A percentile compares a stretch with the other conserved stretches of the same genome.
Conservation (phyloP, 2,797 vertebrate genomes). For the Pseudochaenichthys georgianus region DNA sequence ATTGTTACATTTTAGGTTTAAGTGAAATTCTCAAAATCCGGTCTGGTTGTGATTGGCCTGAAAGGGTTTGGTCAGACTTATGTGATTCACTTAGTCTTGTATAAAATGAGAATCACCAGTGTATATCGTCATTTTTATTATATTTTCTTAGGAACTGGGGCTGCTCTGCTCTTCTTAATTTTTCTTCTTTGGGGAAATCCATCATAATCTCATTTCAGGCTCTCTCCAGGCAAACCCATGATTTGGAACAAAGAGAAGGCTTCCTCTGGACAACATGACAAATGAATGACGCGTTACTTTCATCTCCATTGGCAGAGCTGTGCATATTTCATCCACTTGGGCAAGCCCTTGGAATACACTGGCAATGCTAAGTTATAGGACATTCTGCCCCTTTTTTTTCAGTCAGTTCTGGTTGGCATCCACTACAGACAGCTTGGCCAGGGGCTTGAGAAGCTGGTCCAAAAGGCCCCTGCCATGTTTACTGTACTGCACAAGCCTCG, state of each 20-base stretch:
- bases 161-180: conserved; percentile 28
- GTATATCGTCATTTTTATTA: conserved; percentile 60
- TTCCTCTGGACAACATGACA: conserved; percentile 77
- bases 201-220: conserved; percentile 51
- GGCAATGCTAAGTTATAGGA: conserved; percentile 67
- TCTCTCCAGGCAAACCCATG: conserved; percentile 49
- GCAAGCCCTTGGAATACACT: conserved; percentile 56
- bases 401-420: conserved; percentile 79
- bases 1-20: conserved; percentile 12
- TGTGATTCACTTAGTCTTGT: conserved; percentile 47
- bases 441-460: conserved; percentile 72
- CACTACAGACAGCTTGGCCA: conserved; percentile 78
- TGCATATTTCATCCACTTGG: conserved; percentile 65
- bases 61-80: conserved; percentile 23
- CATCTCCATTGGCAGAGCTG: conserved; percentile 52
- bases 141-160: conserved; percentile 29
- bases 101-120: conserved; percentile 28
- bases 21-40: conserved; percentile 12
- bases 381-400: conserved; percentile 65
- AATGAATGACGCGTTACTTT: conserved; percentile 77
- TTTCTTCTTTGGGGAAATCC: conserved; percentile 54
- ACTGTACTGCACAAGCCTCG: conserved; percentile 75
- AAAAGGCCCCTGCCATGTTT: conserved; percentile 82
- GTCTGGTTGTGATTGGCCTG: conserved; percentile 25
- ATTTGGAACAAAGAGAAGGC: conserved; percentile 57